Evolutionary conservation across 2,797 vertebrate genomes (phyloP).

Genomic region (Pitangus sulphuratus): DNA sequence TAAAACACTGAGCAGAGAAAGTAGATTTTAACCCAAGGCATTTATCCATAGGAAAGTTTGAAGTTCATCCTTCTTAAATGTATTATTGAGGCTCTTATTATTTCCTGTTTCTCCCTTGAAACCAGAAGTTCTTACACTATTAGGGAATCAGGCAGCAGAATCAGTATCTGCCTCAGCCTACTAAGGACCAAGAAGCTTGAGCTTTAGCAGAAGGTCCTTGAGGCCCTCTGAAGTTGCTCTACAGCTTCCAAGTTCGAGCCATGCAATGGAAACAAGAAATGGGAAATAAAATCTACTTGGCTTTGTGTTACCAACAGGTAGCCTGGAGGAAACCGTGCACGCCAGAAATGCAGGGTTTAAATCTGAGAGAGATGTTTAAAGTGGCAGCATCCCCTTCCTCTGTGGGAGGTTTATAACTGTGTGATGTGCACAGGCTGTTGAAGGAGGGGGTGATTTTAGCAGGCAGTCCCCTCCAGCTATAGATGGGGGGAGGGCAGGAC

Average conservation of each 20-base stretch:
- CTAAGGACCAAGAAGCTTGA: background rate
- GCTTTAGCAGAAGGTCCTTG: background rate
- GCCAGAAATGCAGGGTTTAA: background rate
- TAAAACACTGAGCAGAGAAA: background rate
- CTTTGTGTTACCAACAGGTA: background rate
- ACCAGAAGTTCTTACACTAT: background rate
- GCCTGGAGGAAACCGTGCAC: background rate
- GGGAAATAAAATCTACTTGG: background rate
- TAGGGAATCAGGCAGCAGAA: background rate
- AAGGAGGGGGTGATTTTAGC: background rate
- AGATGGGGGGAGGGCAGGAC: background rate
- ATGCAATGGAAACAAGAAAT: background rate
- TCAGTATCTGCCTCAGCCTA: background rate
- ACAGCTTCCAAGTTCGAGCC: background rate
- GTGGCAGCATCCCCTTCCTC: background rate
- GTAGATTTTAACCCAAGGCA: background rate
- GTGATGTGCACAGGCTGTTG: background rate
- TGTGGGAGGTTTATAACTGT: background rate
- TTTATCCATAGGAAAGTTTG: background rate
- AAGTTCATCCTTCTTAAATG: background rate
- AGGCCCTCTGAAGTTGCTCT: background rate
- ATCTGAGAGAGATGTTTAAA: background rate
- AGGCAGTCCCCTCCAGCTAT: background rate
- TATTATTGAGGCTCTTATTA: background rate
- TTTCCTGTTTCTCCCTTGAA: background rate